Percentiles rank a stretch among this genome's conserved stretches.
These are phyloP conservation scores for Herminia tarsipennalis DNA, from an alignment of 2,888 invertebrate genomes.

Conservation along the genomic window DNA sequence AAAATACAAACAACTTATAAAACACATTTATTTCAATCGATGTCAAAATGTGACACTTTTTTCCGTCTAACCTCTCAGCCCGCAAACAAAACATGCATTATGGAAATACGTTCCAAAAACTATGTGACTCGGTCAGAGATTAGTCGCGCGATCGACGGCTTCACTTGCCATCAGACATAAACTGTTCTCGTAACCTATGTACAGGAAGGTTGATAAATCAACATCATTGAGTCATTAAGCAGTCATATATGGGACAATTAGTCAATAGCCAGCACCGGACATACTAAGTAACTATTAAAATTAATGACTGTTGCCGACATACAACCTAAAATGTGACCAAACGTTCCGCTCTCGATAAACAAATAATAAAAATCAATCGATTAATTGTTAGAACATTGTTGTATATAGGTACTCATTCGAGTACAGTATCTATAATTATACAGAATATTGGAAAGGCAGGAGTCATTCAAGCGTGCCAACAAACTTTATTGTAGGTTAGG, in stretches of 20 bases:
- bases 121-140: too few species aligned
- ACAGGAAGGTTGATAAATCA: too few species aligned
- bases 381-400: conserved; percentile 16
- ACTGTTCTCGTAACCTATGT: too few species aligned
- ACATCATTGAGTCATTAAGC: too few species aligned
- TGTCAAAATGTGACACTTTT: too few species aligned
- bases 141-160: too few species aligned
- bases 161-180: too few species aligned
- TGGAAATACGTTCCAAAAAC: too few species aligned
- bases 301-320: conserved; percentile 4
- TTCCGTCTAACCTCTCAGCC: too few species aligned
- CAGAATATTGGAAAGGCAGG: conserved; percentile 49
- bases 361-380: conserved; percentile 25
- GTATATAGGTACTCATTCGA: conserved; percentile 11
- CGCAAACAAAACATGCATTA: too few species aligned
- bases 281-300: background rate
- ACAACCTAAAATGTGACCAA: conserved; percentile 14
- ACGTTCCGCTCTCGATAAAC: conserved; percentile 30
- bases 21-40: too few species aligned
- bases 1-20: too few species aligned
- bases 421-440: conserved; percentile 42
- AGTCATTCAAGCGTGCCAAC: conserved; percentile 45
- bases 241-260: background rate
- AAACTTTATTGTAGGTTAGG: conserved; percentile 40
- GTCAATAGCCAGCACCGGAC: background rate